phyloP scores from a whole-genome alignment of 2,888 invertebrate genomes.

The Leptarthrus brevirostris region DNA sequence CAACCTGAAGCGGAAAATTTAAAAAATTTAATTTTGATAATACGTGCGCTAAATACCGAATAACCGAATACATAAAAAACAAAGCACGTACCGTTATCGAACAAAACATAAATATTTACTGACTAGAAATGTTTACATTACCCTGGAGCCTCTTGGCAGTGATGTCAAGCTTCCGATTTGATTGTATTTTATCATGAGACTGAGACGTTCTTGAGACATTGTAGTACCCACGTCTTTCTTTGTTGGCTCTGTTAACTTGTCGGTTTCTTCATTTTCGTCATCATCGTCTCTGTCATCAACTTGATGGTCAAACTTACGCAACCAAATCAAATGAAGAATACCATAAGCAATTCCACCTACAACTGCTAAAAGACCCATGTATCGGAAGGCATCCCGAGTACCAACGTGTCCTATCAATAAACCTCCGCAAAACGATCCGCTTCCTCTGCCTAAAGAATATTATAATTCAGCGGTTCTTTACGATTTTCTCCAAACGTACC shows the following conservation, averaged over 20 bases:
- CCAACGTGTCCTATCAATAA: conserved; percentile 80
- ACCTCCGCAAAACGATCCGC: conserved; percentile 84
- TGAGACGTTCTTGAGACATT: conserved; percentile 78
- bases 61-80: background rate
- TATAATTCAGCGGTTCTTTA: conserved; percentile 68
- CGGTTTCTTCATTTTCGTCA: conserved; percentile 72
- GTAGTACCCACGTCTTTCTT: conserved; percentile 77
- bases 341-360: conserved; percentile 78
- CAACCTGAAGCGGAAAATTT: conserved; percentile 59
- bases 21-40: background rate
- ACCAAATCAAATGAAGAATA: conserved; percentile 77
- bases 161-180: conserved; percentile 81
- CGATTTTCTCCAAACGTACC: conserved; percentile 49
- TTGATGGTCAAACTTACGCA: conserved; percentile 72
- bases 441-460: conserved; percentile 74
- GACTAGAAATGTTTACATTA: conserved; percentile 64
- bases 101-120: conserved; percentile 17
- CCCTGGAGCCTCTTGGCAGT: conserved; percentile 74
- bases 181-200: conserved; percentile 80
- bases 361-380: conserved; percentile 81
- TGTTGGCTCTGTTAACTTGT: conserved; percentile 75
- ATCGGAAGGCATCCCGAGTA: conserved; percentile 80
- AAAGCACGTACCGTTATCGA: too few relatives aligned
- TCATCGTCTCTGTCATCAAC: conserved; percentile 62
- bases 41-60: background rate